Percentiles rank a stretch among this genome's conserved stretches.
phyloP scores from a whole-genome alignment of 2,888 invertebrate species.

The Argyresthia goedartella region DNA sequence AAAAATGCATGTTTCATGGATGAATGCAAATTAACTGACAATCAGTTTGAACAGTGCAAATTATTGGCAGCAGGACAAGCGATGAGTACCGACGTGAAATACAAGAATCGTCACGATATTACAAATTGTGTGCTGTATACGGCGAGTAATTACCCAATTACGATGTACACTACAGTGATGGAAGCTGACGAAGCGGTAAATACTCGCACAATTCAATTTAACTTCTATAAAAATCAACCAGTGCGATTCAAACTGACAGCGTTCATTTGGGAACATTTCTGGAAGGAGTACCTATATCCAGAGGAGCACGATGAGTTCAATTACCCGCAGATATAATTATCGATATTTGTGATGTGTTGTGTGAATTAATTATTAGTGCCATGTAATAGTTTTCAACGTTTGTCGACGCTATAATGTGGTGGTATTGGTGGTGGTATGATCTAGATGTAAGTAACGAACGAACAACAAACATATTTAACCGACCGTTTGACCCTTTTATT shows the following conservation, averaged over 20 bases:
- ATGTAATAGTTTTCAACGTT: too few relatives aligned
- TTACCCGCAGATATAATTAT: too few relatives aligned
- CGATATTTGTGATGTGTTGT: too few relatives aligned
- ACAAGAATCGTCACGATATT: constrained; percentile 7
- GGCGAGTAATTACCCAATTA: constrained; percentile 8
- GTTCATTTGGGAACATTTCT: not conserved
- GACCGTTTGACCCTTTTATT: too few relatives aligned
- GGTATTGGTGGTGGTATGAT: too few relatives aligned
- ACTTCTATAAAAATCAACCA: not conserved
- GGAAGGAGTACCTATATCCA: not conserved
- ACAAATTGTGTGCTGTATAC: constrained; percentile 10
- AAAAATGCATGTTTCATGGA: constrained; percentile 25
- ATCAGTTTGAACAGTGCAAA: constrained; percentile 14
- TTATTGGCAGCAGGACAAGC: constrained; percentile 8
- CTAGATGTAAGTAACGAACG: too few relatives aligned
- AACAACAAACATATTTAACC: too few relatives aligned
- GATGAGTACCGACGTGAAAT: constrained; percentile 12
- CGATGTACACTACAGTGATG: constrained; percentile 4
- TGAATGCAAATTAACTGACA: constrained; percentile 19
- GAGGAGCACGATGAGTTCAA: too few relatives aligned
- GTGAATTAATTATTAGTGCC: too few relatives aligned
- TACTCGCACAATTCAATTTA: constrained; percentile 3
- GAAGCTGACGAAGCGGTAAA: constrained; percentile 6
- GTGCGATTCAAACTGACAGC: not conserved
- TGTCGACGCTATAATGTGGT: too few relatives aligned